Percentiles rank a stretch among this genome's conserved stretches.
These are phyloP conservation scores for Todiramphus chloris DNA, from an alignment of 2,113 vertebrate species.

Conservation along the genomic window DNA sequence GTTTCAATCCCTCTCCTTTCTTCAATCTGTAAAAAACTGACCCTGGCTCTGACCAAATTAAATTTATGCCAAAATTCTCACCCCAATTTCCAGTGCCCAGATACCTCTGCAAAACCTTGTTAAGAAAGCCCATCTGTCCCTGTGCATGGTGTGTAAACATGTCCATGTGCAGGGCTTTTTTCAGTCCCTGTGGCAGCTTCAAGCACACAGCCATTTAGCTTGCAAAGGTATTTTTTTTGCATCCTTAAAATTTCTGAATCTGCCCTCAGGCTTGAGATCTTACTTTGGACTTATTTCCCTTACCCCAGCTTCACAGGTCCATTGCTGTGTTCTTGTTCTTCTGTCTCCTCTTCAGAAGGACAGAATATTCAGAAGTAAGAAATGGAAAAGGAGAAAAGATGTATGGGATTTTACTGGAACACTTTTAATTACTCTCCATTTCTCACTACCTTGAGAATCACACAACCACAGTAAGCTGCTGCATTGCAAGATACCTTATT, in stretches of 20 bases:
- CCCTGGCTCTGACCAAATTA: background rate
- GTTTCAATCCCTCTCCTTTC: background rate
- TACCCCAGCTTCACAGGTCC: background rate
- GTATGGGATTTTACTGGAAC: background rate
- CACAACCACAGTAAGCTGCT: background rate
- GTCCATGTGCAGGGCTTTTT: background rate
- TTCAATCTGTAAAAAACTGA: background rate
- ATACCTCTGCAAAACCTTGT: background rate
- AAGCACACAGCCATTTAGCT: background rate
- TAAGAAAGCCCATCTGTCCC: background rate
- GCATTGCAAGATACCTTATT: background rate
- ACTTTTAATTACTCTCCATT: background rate
- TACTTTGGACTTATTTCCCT: background rate
- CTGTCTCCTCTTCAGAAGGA: background rate
- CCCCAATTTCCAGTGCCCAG: background rate
- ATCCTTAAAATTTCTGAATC: background rate
- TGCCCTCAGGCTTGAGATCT: background rate
- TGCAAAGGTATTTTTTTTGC: background rate
- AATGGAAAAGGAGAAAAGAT: background rate
- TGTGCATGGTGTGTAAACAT: accelerated
- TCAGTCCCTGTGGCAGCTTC: background rate
- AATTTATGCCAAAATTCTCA: background rate
- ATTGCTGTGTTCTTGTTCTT: background rate
- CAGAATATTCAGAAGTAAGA: background rate
- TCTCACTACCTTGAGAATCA: background rate